Conservation (phyloP, 2,113 vertebrate genomes). For the Aspidoscelis tigris region DNA sequence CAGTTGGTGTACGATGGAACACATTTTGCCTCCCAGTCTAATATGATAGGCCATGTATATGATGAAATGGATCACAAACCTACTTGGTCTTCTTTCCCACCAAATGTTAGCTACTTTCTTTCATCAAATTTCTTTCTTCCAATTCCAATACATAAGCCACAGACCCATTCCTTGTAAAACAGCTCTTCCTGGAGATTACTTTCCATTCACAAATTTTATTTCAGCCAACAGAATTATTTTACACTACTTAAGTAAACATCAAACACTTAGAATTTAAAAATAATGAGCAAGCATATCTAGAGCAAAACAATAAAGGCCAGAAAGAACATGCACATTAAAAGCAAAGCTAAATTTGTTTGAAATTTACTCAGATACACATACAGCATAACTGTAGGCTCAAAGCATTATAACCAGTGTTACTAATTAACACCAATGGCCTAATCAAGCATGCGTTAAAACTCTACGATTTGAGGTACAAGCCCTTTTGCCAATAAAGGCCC, state of each 20-base stretch:
- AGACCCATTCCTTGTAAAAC: constrained; percentile 8
- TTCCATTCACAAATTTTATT: constrained; percentile 34
- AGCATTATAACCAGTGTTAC: constrained; percentile 59
- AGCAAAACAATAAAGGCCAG: neutral
- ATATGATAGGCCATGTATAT: constrained; percentile 25
- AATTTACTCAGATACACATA: neutral
- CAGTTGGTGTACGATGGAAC: constrained; percentile 39
- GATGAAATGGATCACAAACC: constrained; percentile 44
- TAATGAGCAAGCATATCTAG: constrained; percentile 61
- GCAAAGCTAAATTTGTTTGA: neutral
- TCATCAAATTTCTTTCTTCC: neutral
- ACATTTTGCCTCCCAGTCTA: constrained; percentile 30
- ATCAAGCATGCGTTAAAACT: constrained; percentile 8
- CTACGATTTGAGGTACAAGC: constrained; percentile 40
- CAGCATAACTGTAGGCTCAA: constrained; percentile 31
- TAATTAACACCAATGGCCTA: constrained; percentile 4
- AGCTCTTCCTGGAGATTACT: neutral
- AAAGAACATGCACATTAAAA: neutral
- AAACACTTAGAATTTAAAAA: constrained; percentile 39
- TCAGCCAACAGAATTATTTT: neutral
- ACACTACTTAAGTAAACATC: constrained; percentile 31
- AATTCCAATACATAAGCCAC: neutral
- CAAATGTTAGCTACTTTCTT: neutral
- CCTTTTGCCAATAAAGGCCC: constrained; percentile 21
- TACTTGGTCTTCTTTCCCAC: constrained; percentile 32